Evolutionary conservation across 2,797 vertebrate species (phyloP).

Genomic region (Anguilla obscura): DNA sequence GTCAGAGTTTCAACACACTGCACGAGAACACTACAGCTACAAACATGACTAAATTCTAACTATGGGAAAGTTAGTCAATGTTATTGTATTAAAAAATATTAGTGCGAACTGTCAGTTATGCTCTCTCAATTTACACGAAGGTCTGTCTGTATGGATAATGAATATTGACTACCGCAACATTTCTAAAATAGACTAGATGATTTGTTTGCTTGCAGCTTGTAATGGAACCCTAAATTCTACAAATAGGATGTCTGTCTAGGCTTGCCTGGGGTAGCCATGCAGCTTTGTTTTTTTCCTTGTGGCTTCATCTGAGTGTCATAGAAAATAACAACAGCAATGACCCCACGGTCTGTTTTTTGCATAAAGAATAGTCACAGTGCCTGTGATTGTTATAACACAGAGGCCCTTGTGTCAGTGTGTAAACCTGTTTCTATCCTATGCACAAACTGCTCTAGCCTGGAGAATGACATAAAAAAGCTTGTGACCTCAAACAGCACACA

Average conservation of each 20-base stretch:
- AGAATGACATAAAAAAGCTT: constrained; percentile 7
- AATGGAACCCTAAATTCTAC: neutral
- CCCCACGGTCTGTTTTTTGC: neutral
- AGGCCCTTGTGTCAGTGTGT: neutral
- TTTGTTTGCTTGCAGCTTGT: neutral
- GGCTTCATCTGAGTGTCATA: constrained; percentile 17
- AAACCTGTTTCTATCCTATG: neutral
- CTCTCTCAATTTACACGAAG: neutral
- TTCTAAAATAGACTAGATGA: neutral
- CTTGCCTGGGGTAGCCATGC: neutral
- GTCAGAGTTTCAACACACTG: no score
- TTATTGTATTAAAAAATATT: neutral
- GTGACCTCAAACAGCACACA: neutral
- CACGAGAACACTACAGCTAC: no score
- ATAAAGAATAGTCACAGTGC: neutral
- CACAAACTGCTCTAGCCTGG: neutral
- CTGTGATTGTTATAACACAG: constrained; percentile 3
- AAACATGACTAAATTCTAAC: neutral
- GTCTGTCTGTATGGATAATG: neutral
- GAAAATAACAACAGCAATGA: constrained; percentile 14
- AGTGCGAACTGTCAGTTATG: neutral
- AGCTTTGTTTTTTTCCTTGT: neutral
- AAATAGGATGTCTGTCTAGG: constrained; percentile 23
- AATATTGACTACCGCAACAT: neutral
- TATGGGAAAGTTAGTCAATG: neutral